phyloP scores from a whole-genome alignment of 2,113 vertebrate genomes.

The Pelmatolapia mariae region DNA sequence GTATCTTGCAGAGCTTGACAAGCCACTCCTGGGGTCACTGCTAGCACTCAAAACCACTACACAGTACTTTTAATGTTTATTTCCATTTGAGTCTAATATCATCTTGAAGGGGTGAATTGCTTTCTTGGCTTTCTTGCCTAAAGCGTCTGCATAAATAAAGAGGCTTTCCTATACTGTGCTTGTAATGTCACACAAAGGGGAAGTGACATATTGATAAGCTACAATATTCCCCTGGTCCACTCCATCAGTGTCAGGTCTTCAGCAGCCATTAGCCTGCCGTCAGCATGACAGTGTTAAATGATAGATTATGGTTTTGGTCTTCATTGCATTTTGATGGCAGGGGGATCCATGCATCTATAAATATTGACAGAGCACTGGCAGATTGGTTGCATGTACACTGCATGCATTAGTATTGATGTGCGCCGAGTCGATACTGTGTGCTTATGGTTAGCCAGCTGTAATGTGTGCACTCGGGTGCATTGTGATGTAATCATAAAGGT shows the following conservation, averaged over 20 bases:
- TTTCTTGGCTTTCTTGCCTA: background rate
- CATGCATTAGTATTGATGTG: conserved; percentile 1
- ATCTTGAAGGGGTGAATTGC: background rate
- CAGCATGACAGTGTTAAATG: background rate
- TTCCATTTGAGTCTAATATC: background rate
- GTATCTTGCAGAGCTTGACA: background rate
- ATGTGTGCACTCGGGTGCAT: background rate
- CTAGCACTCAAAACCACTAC: background rate
- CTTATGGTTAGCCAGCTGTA: background rate
- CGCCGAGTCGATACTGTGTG: background rate
- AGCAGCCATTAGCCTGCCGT: conserved; percentile 1
- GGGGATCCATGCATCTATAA: background rate
- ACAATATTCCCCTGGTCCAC: background rate
- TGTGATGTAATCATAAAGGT: background rate
- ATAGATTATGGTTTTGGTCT: conserved; percentile 8
- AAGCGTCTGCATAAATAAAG: background rate
- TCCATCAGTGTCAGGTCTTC: background rate
- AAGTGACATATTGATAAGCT: background rate
- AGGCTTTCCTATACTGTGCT: background rate
- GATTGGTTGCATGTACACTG: background rate
- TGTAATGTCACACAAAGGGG: background rate
- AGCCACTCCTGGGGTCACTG: background rate
- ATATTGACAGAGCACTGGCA: conserved; percentile 30
- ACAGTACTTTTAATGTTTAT: background rate
- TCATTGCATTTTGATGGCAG: background rate